phyloP scores from a whole-genome alignment of 64 coral and sea anemone species.

The Dendrophyllia cribrosa region DNA sequence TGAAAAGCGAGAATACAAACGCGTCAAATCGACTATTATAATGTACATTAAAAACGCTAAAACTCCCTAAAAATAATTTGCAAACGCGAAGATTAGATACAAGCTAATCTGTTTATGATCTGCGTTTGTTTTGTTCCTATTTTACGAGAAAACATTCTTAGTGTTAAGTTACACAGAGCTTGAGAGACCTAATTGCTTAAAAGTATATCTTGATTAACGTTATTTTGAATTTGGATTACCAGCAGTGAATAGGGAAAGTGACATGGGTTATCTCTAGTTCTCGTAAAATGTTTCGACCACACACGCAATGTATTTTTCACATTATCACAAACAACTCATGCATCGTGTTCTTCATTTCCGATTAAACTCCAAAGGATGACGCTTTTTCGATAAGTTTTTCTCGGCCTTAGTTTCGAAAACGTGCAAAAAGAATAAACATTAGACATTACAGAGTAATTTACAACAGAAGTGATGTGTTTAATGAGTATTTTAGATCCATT shows the following conservation, averaged over 20 bases:
- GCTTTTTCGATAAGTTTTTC: background rate
- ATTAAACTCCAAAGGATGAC: background rate
- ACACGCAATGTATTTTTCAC: conserved; percentile 30
- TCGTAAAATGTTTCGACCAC: conserved; percentile 21
- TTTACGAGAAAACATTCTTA: conserved; percentile 36
- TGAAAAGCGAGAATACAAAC: conserved; percentile 41
- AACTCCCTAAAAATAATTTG: conserved; percentile 54
- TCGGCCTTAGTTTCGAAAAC: conserved; percentile 25
- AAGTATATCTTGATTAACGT: conserved; percentile 57
- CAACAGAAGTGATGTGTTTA: conserved; percentile 33
- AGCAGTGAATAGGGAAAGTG: conserved; percentile 24
- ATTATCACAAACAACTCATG: background rate
- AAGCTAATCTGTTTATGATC: conserved; percentile 46
- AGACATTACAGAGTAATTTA: conserved; percentile 6
- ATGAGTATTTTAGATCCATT: conserved; percentile 50
- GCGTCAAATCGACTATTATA: conserved; percentile 32
- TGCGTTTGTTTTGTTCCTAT: conserved; percentile 4
- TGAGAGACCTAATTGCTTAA: conserved; percentile 34
- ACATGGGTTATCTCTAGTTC: conserved; percentile 43
- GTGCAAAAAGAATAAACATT: conserved; percentile 42
- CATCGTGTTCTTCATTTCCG: background rate
- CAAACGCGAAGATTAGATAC: conserved; percentile 40
- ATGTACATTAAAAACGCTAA: conserved; percentile 41
- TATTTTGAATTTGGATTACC: conserved; percentile 52
- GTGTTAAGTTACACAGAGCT: conserved; percentile 37